Percentiles rank a stretch among this genome's conserved stretches.
Conservation (phyloP, 2,113 vertebrate genomes). For the Callorhinus ursinus region DNA sequence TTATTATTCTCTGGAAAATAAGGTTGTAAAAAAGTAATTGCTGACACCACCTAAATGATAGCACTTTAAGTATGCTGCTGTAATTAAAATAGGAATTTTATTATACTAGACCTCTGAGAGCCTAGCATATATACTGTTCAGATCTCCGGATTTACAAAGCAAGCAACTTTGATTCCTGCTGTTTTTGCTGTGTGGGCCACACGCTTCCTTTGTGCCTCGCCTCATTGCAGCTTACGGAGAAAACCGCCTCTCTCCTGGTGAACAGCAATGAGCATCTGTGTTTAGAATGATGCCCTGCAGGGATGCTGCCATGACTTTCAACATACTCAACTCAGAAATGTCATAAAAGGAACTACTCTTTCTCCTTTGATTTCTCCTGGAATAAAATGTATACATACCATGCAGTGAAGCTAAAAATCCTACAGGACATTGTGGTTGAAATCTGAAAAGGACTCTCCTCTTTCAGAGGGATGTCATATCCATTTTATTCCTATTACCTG, state of each 20-base stretch:
- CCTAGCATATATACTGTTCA: background rate
- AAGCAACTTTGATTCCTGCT: constrained; percentile 71
- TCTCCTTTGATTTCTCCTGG: constrained; percentile 70
- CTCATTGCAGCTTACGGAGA: background rate
- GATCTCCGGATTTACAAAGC: constrained; percentile 61
- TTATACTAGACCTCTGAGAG: constrained; percentile 60
- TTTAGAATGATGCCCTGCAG: constrained; percentile 50
- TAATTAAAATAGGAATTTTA: constrained; percentile 79
- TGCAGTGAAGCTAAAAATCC: constrained; percentile 52
- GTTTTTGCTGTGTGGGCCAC: constrained; percentile 61
- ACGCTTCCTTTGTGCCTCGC: constrained; percentile 51
- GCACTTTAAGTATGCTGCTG: constrained; percentile 72
- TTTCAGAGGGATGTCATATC: background rate
- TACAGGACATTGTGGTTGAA: constrained; percentile 13
- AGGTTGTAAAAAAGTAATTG: constrained; percentile 80
- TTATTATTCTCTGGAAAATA: constrained; percentile 79
- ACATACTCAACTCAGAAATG: constrained; percentile 72
- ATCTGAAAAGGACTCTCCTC: background rate
- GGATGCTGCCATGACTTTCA: background rate
- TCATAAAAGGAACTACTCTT: constrained; percentile 47
- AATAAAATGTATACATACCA: constrained; percentile 57
- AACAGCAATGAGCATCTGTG: background rate
- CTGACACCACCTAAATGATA: constrained; percentile 75
- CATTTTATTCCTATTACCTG: background rate
- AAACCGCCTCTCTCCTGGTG: constrained; percentile 37